Conservation (phyloP, 1,140 invertebrate species). For the Danaus plexippus region DNA sequence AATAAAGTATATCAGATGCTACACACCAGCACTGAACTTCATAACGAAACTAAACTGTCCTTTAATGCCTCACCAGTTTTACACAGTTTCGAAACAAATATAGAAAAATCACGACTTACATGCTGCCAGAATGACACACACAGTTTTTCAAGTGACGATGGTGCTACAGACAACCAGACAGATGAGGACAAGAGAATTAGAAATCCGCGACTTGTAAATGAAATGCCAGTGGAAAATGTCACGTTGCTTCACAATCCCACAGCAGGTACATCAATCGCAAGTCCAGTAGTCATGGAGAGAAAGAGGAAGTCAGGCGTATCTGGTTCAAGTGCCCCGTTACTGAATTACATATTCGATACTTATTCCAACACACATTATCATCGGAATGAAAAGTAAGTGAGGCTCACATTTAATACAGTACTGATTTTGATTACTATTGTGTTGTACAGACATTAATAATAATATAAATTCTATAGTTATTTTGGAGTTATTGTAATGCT, state of each 20-base stretch:
- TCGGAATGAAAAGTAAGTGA: slow-evolving; percentile 56
- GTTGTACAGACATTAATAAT: background rate
- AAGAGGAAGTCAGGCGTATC: slow-evolving; percentile 48
- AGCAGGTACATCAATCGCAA: slow-evolving; percentile 24
- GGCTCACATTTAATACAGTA: slow-evolving; percentile 3
- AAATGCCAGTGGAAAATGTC: slow-evolving; percentile 32
- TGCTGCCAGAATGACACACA: slow-evolving; percentile 30
- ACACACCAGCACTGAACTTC: slow-evolving; percentile 30
- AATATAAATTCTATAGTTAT: too few species aligned
- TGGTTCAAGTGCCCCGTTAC: slow-evolving; percentile 55
- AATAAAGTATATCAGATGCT: slow-evolving; percentile 62
- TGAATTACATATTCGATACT: slow-evolving; percentile 68
- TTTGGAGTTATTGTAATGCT: too few species aligned
- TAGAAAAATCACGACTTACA: slow-evolving; percentile 28
- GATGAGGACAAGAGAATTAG: slow-evolving; percentile 40
- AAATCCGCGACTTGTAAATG: slow-evolving; percentile 42
- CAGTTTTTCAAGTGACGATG: slow-evolving; percentile 13
- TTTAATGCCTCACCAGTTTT: slow-evolving; percentile 24
- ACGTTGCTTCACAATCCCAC: slow-evolving; percentile 22
- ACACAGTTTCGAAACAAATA: slow-evolving; percentile 33
- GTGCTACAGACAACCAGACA: slow-evolving; percentile 33
- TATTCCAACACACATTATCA: slow-evolving; percentile 64
- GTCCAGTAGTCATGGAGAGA: slow-evolving; percentile 37
- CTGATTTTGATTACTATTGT: background rate
- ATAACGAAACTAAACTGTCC: slow-evolving; percentile 18